Conservation (phyloP, 1,140 invertebrate genomes). For the Cydia fagiglandana region DNA sequence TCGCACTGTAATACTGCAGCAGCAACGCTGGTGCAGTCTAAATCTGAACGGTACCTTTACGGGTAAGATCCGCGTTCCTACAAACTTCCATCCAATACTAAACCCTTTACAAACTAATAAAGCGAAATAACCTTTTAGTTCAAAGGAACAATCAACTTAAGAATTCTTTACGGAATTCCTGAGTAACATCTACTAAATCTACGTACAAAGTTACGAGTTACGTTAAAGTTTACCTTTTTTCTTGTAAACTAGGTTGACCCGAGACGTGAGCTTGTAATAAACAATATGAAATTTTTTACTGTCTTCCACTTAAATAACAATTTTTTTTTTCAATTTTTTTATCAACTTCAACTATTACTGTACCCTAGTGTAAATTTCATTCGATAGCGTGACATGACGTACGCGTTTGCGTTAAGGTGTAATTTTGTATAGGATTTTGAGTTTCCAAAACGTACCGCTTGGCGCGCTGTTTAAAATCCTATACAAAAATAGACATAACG, state of each 20-base stretch:
- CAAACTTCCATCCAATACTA: not conserved
- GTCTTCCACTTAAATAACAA: not conserved
- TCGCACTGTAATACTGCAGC: no score
- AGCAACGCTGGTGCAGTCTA: no score
- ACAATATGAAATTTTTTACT: not conserved
- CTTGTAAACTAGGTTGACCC: not conserved
- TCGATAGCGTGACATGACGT: no score
- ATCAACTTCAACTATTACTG: not conserved
- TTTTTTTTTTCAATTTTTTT: not conserved
- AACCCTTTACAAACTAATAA: constrained; percentile 8
- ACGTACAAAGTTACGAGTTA: not conserved
- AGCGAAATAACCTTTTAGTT: constrained; percentile 1
- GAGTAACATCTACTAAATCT: constrained; percentile 17
- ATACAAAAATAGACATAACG: no score
- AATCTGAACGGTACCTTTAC: not conserved
- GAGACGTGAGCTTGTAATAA: not conserved
- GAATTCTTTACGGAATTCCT: constrained; percentile 17
- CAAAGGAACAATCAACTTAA: constrained; percentile 25
- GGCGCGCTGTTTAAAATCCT: no score
- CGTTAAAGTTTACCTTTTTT: constrained; percentile 8
- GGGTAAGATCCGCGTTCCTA: not conserved
- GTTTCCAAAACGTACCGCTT: no score
- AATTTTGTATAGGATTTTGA: no score
- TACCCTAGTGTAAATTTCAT: no score
- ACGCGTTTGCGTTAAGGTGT: no score